phyloP scores from a whole-genome alignment of 2,888 invertebrate species.

The Brachyopa scutellaris region DNA sequence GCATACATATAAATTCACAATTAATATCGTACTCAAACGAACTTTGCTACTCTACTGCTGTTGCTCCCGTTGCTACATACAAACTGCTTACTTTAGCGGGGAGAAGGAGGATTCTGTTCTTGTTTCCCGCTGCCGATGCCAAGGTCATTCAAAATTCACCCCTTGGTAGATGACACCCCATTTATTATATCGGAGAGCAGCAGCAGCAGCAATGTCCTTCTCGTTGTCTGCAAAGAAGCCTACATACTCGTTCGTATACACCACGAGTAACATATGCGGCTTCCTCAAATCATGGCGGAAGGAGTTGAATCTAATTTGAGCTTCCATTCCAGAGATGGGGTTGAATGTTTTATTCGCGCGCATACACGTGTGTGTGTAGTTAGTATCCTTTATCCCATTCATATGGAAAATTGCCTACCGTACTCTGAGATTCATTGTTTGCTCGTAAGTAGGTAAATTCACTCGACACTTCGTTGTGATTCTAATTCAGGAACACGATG shows the following conservation, averaged over 20 bases:
- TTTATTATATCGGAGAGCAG: conserved; percentile 65
- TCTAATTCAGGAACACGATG: conserved; percentile 63
- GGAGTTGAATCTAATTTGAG: conserved; percentile 71
- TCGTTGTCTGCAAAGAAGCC: conserved; percentile 45
- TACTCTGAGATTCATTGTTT: conserved; percentile 68
- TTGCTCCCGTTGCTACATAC: conserved; percentile 32
- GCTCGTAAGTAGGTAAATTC: conserved; percentile 72
- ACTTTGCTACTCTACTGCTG: conserved; percentile 61
- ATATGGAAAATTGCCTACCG: conserved; percentile 59
- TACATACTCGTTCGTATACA: not conserved
- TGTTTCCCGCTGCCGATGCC: conserved; percentile 76
- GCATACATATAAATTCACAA: conserved; percentile 73
- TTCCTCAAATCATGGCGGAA: conserved; percentile 65
- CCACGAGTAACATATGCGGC: conserved; percentile 51
- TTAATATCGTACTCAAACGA: conserved; percentile 74
- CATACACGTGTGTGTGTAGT: conserved; percentile 18
- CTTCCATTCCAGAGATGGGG: conserved; percentile 61
- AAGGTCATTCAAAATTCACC: conserved; percentile 82
- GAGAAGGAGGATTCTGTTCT: conserved; percentile 27
- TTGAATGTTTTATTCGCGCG: conserved; percentile 38
- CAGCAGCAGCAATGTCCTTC: conserved; percentile 29
- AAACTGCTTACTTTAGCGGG: conserved; percentile 14
- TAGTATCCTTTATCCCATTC: conserved; percentile 56
- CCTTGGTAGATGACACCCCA: conserved; percentile 75
- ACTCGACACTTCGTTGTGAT: conserved; percentile 72